These are phyloP conservation scores for Podocnemis expansa DNA, from an alignment of 2,113 vertebrate genomes.

Conservation along the genomic window DNA sequence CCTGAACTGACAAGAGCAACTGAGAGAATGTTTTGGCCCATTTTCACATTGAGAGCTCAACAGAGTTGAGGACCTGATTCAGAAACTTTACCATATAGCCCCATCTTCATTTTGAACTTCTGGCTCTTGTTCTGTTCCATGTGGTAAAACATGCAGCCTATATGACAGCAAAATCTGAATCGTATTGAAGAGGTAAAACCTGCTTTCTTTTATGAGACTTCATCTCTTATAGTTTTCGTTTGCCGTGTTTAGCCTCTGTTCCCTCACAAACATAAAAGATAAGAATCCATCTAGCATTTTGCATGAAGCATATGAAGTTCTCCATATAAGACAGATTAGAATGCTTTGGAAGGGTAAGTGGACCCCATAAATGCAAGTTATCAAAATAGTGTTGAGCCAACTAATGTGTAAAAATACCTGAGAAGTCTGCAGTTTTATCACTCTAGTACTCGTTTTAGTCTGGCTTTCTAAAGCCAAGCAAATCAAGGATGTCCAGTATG, in stretches of 20 bases:
- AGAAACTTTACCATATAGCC: neutral
- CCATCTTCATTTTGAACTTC: neutral
- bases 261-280: constrained; percentile 48
- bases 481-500: neutral
- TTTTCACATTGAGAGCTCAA: neutral
- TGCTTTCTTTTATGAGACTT: constrained; percentile 47
- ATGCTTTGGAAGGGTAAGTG: constrained; percentile 56
- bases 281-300: constrained; percentile 55
- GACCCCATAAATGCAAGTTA: constrained; percentile 70
- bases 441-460: constrained; percentile 60
- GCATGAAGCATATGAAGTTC: constrained; percentile 42
- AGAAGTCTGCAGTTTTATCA: neutral
- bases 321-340: constrained; percentile 57
- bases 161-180: constrained; percentile 15
- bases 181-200: neutral
- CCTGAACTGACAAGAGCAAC: neutral
- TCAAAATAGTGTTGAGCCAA: constrained; percentile 67
- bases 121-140: neutral
- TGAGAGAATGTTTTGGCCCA: neutral
- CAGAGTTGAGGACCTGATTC: neutral
- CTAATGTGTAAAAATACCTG: constrained; percentile 9
- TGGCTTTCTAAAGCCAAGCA: constrained; percentile 38
- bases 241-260: constrained; percentile 40
- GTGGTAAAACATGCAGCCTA: constrained; percentile 25
- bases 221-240: constrained; percentile 44